Base-by-base conservation (phyloP, 2,113 vertebrate genomes). In the Nycticorax nycticorax region DNA sequence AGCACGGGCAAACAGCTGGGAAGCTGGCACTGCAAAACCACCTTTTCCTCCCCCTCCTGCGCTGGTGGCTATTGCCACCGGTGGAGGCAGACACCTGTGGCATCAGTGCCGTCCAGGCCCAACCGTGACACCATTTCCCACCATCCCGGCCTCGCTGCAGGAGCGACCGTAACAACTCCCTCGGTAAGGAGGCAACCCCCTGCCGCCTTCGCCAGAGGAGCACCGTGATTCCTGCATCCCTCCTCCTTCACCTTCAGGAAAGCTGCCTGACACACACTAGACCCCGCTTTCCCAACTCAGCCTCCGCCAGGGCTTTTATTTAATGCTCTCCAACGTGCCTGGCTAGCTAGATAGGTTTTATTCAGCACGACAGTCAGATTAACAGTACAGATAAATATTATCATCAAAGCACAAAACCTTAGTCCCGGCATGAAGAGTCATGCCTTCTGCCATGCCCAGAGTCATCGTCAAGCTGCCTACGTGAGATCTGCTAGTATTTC, bases 401-500 rank as follows among this genome's bases (percentile, higher is more conserved):
- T 96, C 95, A 89, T 67, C 77, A 85, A 91, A 94, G 77, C 86
- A 83, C 91, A 91, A 91, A 87, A 80, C 87, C 37, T 75, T 59
- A 43, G 77, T 73, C 77, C 81, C 14, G 0, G 75, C 62, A 30
- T 78, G 71, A 96, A 95, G 47, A 96, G 87, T 81, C 92, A 76
- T 73, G 88, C 93, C 88, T 92, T 76, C 89, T 94, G 91, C 85
- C 88, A 33, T 52, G 68, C 72, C 71, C 85, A 83, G 73, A 96
- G 86, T 47, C 85, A 85, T 68, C 67, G 43, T 59, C 88, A 91
- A 82, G 94, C 95, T 97, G 95, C 93, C 95, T 91, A 93, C 75
- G 64, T 85, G 93, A 96, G 93, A 97, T 92, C 89, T 94, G 71
- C 85, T 85, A 89, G 88, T 56, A 94, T 95, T 96, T 88, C 92